Evolutionary conservation across 2,888 invertebrate genomes (phyloP), one percentile per base, ranked within the genome.

Genomic region (Osmoderma eremita): DNA sequence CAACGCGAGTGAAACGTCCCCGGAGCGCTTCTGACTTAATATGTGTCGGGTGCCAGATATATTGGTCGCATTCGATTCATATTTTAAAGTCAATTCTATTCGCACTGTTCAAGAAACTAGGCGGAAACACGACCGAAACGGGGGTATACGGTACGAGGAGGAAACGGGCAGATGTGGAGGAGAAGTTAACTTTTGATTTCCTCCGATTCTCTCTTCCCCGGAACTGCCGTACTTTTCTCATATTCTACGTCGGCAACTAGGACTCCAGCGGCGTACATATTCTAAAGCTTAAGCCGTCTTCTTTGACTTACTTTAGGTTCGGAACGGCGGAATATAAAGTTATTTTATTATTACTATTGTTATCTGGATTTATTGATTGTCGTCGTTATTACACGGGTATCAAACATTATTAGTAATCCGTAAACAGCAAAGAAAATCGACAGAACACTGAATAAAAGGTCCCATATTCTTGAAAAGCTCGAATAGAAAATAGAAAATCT

Each of bases 61-160:
- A 79, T 78, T 75, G 78, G 78, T 75, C 75, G 78, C 78, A 76
- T 77, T 78, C 75, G 76, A 77, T 79, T 79, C 77, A 79, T 79
- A 79, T 79, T 79, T 79, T 79, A 79, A 78, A 79, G 78, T 78
- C 78, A 77, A 78, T 78, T 78, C 76, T 77, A 75, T 77, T 78
- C 75, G 74, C 45, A 61, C 69, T 71, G 69, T 67, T 69, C 67
- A 61, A 64, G 69, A 72, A 71, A 67, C 69, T 67, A 70, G 63
- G 58, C 24, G 66, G 70, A 20, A 72, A 70, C 70, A 69, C 67
- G 70, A 67, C 69, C 70, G 56, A 61, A 13, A 5, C 45, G 67
- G 63, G 68, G 24, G 48, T 45, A 45, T 30, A 61, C 56, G 18
- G 15, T 24, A 13, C 17, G 30, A 30, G 30, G 45, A 61, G 42